Percentiles rank a stretch among this genome's conserved stretches.
phyloP scores from a whole-genome alignment of 2,113 vertebrate species.

The Bungarus multicinctus region DNA sequence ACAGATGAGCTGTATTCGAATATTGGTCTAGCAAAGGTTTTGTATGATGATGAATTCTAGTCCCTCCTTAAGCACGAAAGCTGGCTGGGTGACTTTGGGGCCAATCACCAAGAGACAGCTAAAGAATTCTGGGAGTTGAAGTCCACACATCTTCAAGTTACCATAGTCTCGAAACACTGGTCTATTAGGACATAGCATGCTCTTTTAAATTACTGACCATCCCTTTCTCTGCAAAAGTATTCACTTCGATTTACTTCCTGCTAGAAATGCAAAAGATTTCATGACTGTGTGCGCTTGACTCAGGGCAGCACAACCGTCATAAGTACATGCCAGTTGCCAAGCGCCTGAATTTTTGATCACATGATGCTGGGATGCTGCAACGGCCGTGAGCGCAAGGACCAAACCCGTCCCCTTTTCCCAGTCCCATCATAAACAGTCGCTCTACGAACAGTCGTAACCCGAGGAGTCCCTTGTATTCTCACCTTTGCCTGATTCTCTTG shows the following conservation, averaged over 20 bases:
- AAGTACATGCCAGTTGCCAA: neutral
- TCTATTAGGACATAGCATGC: neutral
- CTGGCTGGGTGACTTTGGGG: no score
- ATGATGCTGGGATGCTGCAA: neutral
- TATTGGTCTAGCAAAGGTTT: no score
- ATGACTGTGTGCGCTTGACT: no score
- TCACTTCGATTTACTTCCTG: neutral
- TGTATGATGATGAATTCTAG: no score
- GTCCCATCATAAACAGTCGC: neutral
- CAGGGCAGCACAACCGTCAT: no score
- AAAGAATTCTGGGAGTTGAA: neutral
- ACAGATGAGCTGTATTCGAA: no score
- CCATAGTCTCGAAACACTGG: neutral
- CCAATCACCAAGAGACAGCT: neutral
- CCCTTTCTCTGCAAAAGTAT: neutral
- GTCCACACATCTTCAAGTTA: neutral
- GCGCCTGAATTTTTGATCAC: neutral
- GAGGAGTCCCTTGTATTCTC: neutral
- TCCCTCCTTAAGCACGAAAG: no score
- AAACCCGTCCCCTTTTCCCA: neutral
- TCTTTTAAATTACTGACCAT: neutral
- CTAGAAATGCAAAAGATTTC: neutral
- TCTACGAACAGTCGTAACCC: neutral
- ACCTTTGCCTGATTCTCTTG: slow-evolving; percentile 19
- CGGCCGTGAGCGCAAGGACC: neutral